phyloP scores from a whole-genome alignment of 2,888 invertebrate genomes.

The Mesodorylaimus sp. region DNA sequence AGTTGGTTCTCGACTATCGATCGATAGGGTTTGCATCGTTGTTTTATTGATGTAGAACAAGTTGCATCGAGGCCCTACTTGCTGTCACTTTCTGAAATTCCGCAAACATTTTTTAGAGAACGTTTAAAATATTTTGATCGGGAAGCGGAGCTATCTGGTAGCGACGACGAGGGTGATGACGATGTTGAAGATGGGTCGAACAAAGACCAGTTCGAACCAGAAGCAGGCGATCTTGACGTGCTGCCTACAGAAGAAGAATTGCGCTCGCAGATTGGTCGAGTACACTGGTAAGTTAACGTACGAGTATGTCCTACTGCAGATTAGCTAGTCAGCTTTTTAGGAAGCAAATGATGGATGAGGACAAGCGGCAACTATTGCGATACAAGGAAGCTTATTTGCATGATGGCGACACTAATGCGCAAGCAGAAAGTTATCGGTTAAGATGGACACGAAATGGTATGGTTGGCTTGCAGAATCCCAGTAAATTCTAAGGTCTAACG shows the following conservation, averaged over 20 bases:
- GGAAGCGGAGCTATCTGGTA: slow-evolving; percentile 77
- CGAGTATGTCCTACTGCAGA: neutral
- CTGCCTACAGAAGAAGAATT: slow-evolving; percentile 55
- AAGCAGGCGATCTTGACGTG: slow-evolving; percentile 63
- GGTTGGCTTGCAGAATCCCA: neutral
- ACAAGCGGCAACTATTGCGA: slow-evolving; percentile 60
- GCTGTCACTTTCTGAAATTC: too few relatives aligned
- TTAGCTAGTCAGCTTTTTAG: slow-evolving; percentile 17
- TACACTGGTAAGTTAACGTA: slow-evolving; percentile 51
- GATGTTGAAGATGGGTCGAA: slow-evolving; percentile 1
- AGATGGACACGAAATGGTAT: slow-evolving; percentile 5
- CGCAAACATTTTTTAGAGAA: too few relatives aligned
- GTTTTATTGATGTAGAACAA: too few relatives aligned
- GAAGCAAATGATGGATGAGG: slow-evolving; percentile 64
- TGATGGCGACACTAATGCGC: slow-evolving; percentile 63
- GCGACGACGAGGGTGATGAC: slow-evolving; percentile 54
- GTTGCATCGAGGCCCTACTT: too few relatives aligned
- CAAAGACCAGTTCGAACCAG: slow-evolving; percentile 41
- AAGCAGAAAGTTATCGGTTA: slow-evolving; percentile 40
- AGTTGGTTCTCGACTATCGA: too few relatives aligned
- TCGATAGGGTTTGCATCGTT: too few relatives aligned
- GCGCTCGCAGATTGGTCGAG: slow-evolving; percentile 56
- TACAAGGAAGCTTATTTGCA: slow-evolving; percentile 69
- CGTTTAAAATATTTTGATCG: slow-evolving; percentile 71
- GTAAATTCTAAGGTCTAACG: too few relatives aligned